These are phyloP conservation scores for Pholis gunnellus DNA, from an alignment of 2,113 vertebrate species.

Conservation along the genomic window DNA sequence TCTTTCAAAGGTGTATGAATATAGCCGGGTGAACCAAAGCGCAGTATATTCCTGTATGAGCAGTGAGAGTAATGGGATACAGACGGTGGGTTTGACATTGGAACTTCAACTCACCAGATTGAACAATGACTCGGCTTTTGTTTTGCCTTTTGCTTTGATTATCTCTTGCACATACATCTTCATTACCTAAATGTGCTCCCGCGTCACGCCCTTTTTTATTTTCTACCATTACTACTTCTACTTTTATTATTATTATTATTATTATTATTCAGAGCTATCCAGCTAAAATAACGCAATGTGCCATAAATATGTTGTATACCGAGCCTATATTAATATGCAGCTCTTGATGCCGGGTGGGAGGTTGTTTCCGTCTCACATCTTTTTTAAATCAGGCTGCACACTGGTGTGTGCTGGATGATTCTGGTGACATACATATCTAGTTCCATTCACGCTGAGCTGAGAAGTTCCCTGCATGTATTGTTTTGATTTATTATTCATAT, in stretches of 20 bases:
- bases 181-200: constrained; percentile 1
- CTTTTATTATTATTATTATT: constrained; percentile 25
- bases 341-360: constrained; percentile 7
- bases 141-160: constrained; percentile 41
- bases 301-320: constrained; percentile 31
- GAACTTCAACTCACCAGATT: constrained; percentile 28
- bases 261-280: constrained; percentile 3
- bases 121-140: constrained; percentile 37
- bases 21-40: constrained; percentile 56
- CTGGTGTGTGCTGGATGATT: constrained; percentile 11
- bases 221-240: not conserved
- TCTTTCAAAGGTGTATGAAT: constrained; percentile 64
- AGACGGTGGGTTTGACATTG: constrained; percentile 52
- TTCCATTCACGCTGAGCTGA: constrained; percentile 1
- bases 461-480: not conserved
- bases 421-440: constrained; percentile 20
- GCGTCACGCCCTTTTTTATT: not conserved
- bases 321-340: constrained; percentile 25
- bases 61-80: constrained; percentile 39
- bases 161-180: constrained; percentile 12
- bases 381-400: constrained; percentile 23
- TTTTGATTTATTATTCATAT: constrained; percentile 40
- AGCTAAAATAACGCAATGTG: constrained; percentile 12
- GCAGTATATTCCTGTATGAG: constrained; percentile 39
- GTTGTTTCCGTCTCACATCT: not conserved